phyloP scores from a whole-genome alignment of 2,797 vertebrate species.

The Microctenopoma steveboyesi region DNA sequence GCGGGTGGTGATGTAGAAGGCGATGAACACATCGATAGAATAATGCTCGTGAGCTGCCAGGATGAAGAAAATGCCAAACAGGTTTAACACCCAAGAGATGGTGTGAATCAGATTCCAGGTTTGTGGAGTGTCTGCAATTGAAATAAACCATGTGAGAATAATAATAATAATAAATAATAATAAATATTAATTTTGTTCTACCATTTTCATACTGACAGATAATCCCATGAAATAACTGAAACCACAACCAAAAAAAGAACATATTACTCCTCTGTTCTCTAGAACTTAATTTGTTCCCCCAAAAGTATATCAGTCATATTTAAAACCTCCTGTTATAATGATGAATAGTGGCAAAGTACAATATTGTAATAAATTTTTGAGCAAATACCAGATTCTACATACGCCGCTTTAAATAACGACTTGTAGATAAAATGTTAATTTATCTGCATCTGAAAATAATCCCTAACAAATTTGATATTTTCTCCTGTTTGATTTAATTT shows the following conservation, averaged over 20 bases:
- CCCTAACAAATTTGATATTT: not conserved
- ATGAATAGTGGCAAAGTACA: not conserved
- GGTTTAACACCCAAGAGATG: constrained; percentile 96
- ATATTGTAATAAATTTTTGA: not conserved
- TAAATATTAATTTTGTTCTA: too few species aligned
- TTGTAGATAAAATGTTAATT: not conserved
- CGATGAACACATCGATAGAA: constrained; percentile 98
- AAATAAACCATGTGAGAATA: not conserved
- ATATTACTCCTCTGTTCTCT: not conserved
- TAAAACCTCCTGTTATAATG: not conserved
- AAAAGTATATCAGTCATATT: not conserved
- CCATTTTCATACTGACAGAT: not conserved
- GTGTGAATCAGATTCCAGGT: constrained; percentile 98
- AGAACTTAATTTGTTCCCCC: not conserved
- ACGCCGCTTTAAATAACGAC: constrained; percentile 1
- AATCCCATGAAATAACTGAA: not conserved
- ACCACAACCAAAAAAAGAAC: not conserved
- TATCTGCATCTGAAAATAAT: not conserved
- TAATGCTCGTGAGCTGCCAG: constrained; percentile 98
- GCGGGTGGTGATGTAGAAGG: constrained; percentile 98
- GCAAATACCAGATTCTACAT: not conserved
- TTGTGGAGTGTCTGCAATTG: constrained; percentile 90
- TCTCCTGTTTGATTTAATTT: not conserved
- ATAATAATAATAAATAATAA: too few species aligned
- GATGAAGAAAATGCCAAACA: constrained; percentile 99